These are phyloP conservation scores for Rhynchonycteris naso DNA, from an alignment of 2,797 vertebrate genomes.

Conservation along the genomic window DNA sequence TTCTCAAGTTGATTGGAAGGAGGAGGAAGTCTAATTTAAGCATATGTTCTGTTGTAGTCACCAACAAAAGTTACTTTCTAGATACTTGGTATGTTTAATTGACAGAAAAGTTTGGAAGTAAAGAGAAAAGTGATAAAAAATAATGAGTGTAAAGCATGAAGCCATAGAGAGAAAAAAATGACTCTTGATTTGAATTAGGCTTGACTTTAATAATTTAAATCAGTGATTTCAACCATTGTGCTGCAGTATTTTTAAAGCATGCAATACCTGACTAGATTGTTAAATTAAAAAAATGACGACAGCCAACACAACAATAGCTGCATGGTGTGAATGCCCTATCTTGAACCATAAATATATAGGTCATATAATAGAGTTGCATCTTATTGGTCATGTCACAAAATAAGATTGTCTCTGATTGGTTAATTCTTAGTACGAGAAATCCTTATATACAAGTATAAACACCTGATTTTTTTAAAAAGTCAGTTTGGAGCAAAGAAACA, in stretches of 20 bases:
- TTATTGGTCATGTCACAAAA: neutral
- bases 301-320: neutral
- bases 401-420: neutral
- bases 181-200: neutral
- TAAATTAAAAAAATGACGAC: neutral
- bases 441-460: neutral
- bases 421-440: neutral
- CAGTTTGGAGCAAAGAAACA: neutral
- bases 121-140: neutral
- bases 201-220: constrained; percentile 32
- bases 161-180: neutral
- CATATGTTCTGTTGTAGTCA: neutral
- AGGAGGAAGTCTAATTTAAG: neutral
- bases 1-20: neutral
- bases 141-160: neutral
- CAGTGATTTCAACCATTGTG: neutral
- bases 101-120: neutral
- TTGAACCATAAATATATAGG: neutral
- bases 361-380: neutral
- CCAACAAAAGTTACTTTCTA: constrained; percentile 27
- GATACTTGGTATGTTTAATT: neutral
- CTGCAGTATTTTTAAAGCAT: neutral
- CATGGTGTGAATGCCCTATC: neutral
- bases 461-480: neutral
- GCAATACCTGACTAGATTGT: neutral